A percentile compares a stretch with the other conserved stretches of the same genome.
Conservation (phyloP, 1,140 invertebrate species). For the Potamilus streckersoni region DNA sequence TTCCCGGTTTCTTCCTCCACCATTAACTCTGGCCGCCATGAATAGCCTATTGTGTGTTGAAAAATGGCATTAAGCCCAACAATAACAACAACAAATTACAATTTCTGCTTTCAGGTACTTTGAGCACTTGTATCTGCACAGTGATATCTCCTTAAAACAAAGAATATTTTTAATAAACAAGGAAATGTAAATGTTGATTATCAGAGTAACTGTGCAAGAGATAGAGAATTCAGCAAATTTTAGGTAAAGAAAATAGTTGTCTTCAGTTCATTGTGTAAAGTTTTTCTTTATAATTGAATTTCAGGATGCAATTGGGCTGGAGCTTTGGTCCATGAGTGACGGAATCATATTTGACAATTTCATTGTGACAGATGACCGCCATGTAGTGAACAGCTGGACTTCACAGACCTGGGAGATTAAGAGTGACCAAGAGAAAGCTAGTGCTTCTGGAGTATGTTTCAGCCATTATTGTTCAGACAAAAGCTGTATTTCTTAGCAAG, state of each 20-base stretch:
- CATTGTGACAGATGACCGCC: slow-evolving; percentile 87
- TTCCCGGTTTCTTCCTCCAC: no score
- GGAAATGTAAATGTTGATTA: no score
- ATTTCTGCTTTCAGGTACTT: not conserved
- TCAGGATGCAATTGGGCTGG: slow-evolving; percentile 91
- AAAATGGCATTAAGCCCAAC: no score
- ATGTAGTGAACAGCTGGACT: slow-evolving; percentile 85
- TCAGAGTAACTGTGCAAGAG: not conserved
- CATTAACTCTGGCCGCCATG: no score
- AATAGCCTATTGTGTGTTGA: no score
- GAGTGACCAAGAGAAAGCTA: slow-evolving; percentile 72
- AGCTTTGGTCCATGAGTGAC: slow-evolving; percentile 98
- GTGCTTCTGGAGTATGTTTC: slow-evolving; percentile 46
- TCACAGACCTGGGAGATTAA: slow-evolving; percentile 88
- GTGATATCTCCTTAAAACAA: no score
- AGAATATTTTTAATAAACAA: no score
- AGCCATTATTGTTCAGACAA: not conserved
- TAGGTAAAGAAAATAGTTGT: not conserved
- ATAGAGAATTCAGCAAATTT: not conserved
- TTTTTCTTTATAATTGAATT: slow-evolving; percentile 47
- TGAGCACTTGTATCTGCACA: not conserved
- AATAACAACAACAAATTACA: no score
- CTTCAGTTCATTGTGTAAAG: not conserved
- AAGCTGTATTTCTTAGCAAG: no score
- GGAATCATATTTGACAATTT: slow-evolving; percentile 93